A percentile compares a stretch with the other conserved stretches of the same genome.
These are phyloP conservation scores for Spermophilus dauricus DNA, from an alignment of 2,113 vertebrate genomes.

Conservation along the genomic window DNA sequence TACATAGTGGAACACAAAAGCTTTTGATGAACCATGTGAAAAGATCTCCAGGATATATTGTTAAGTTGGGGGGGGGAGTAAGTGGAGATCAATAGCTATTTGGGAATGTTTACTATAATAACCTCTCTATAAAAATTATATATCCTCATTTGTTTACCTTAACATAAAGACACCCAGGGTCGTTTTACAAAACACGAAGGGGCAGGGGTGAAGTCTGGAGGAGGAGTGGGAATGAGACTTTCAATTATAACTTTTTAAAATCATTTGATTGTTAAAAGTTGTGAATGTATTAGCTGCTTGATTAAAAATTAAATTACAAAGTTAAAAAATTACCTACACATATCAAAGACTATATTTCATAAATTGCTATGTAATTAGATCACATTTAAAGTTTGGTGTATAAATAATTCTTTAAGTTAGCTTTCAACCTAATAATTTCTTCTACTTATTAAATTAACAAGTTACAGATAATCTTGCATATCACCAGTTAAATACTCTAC, in stretches of 20 bases:
- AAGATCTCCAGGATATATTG: neutral
- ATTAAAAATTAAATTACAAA: constrained; percentile 65
- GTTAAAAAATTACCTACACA: constrained; percentile 31
- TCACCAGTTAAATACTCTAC: neutral
- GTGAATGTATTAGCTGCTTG: neutral
- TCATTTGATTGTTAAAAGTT: constrained; percentile 37
- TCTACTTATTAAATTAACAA: constrained; percentile 49
- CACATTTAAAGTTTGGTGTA: constrained; percentile 50
- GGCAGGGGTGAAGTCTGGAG: neutral
- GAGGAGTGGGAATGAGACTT: neutral
- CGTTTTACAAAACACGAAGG: neutral
- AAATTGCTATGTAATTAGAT: constrained; percentile 51
- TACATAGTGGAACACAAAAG: neutral
- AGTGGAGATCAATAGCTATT: neutral
- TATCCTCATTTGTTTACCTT: neutral
- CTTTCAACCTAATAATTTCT: constrained; percentile 7
- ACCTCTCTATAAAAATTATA: neutral
- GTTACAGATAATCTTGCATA: neutral
- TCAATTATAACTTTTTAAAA: constrained; percentile 10
- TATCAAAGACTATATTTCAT: constrained; percentile 1
- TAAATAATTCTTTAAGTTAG: constrained; percentile 25
- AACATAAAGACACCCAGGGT: neutral
- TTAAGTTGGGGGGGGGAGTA: neutral
- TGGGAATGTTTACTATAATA: neutral
- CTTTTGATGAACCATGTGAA: neutral